Evolutionary conservation across 2,797 vertebrate genomes (phyloP).

Genomic region (Amblyopsis hoosieri): DNA sequence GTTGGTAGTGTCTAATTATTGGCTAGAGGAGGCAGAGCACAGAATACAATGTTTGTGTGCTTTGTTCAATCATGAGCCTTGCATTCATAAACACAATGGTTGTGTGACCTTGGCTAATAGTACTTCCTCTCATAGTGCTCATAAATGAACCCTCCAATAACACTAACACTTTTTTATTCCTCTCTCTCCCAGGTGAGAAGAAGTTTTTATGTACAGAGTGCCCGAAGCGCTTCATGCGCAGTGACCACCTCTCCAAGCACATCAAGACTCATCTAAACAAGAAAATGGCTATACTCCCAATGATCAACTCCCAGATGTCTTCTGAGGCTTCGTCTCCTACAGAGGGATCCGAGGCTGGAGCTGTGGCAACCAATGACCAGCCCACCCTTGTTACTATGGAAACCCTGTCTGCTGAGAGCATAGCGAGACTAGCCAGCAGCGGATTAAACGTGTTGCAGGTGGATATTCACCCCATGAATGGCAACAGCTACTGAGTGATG

Average conservation of each 20-base stretch:
- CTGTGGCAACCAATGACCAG: constrained; percentile 66
- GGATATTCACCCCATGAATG: constrained; percentile 91
- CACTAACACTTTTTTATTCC: background rate
- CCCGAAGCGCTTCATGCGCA: constrained; percentile 97
- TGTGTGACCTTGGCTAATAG: background rate
- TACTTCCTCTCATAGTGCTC: background rate
- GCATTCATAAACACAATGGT: background rate
- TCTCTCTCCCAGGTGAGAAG: constrained; percentile 85
- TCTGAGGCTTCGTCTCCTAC: constrained; percentile 75
- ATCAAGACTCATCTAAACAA: constrained; percentile 96
- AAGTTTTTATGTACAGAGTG: constrained; percentile 90
- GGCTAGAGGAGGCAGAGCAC: too few relatives aligned
- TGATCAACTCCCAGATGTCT: constrained; percentile 27
- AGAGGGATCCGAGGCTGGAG: constrained; percentile 75
- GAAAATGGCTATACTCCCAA: constrained; percentile 68
- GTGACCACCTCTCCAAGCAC: constrained; percentile 96
- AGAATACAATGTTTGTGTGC: too few relatives aligned
- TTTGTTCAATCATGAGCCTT: too few relatives aligned
- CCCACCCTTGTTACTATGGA: constrained; percentile 93
- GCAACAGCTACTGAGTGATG: constrained; percentile 86
- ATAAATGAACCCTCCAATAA: background rate
- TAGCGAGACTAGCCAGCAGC: constrained; percentile 88
- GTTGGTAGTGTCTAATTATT: too few relatives aligned
- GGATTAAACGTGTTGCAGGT: constrained; percentile 97
- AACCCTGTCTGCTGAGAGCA: constrained; percentile 90